Evolutionary conservation across 1,140 invertebrate species (phyloP).

Genomic region (Asbolus verrucosus): DNA sequence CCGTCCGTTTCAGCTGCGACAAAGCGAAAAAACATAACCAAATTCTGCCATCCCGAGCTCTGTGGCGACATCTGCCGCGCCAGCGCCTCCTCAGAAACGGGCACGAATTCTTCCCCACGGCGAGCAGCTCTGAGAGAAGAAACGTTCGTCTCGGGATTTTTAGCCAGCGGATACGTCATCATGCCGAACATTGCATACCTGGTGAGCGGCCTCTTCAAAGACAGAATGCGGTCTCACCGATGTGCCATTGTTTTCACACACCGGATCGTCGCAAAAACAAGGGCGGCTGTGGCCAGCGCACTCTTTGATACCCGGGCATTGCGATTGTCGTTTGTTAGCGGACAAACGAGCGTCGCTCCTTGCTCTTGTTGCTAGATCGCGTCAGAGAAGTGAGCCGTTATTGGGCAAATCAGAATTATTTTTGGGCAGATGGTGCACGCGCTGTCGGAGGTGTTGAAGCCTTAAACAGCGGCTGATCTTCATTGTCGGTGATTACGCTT

Average conservation of each 20-base stretch:
- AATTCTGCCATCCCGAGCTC: too few relatives aligned
- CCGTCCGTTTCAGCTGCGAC: too few relatives aligned
- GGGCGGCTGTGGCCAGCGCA: conserved; percentile 57
- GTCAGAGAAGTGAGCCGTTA: too few relatives aligned
- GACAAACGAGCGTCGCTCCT: conserved; percentile 55
- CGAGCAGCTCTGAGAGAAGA: too few relatives aligned
- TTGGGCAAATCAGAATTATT: too few relatives aligned
- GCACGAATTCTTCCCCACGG: too few relatives aligned
- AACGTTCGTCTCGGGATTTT: conserved; percentile 21
- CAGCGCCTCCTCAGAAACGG: too few relatives aligned
- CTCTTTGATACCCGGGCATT: conserved; percentile 59
- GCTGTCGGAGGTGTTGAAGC: conserved; percentile 22
- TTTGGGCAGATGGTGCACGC: too few relatives aligned
- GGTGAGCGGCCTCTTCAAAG: conserved; percentile 56
- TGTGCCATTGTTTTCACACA: conserved; percentile 64
- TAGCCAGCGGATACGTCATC: conserved; percentile 27
- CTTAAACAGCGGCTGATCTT: not conserved
- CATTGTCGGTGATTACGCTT: conserved; percentile 18
- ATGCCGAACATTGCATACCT: conserved; percentile 56
- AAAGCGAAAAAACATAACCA: too few relatives aligned
- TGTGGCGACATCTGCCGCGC: too few relatives aligned
- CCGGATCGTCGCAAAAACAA: conserved; percentile 61
- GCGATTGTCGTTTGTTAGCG: conserved; percentile 59
- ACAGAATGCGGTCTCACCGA: conserved; percentile 61
- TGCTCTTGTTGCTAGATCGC: too few relatives aligned